These are phyloP conservation scores for Dicranocentrus wangi DNA, from an alignment of 2,888 invertebrate genomes.

Conservation along the genomic window DNA sequence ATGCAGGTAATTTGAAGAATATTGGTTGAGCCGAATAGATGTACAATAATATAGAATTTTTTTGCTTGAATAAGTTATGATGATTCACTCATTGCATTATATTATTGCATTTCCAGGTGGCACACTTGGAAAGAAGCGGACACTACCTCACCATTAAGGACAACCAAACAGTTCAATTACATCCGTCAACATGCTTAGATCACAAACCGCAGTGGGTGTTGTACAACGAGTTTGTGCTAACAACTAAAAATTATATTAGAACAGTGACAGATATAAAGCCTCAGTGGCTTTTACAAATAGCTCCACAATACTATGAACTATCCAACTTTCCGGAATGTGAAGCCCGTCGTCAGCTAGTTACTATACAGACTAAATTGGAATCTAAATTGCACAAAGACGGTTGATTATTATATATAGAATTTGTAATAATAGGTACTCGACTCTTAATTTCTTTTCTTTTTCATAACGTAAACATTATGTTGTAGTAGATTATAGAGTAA, in stretches of 20 bases:
- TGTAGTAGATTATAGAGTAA: too few relatives aligned
- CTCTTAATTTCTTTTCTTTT: too few relatives aligned
- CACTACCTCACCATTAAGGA: slow-evolving; percentile 99
- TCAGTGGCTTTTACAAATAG: slow-evolving; percentile 94
- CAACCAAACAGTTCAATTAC: slow-evolving; percentile 98
- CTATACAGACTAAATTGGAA: slow-evolving; percentile 89
- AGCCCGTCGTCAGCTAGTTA: slow-evolving; percentile 92
- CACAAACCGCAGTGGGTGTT: slow-evolving; percentile 99
- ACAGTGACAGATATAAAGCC: slow-evolving; percentile 99
- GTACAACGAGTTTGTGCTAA: slow-evolving; percentile 99
- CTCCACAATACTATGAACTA: slow-evolving; percentile 98
- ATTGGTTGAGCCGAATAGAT: background rate
- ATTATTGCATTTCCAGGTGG: slow-evolving; percentile 84
- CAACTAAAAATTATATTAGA: slow-evolving; percentile 99
- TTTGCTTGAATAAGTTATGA: too few relatives aligned
- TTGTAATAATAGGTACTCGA: slow-evolving; percentile 12
- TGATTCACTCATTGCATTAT: too few relatives aligned
- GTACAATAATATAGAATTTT: background rate
- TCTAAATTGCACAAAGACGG: slow-evolving; percentile 80
- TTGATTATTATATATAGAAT: background rate
- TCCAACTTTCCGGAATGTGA: slow-evolving; percentile 98
- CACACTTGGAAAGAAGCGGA: slow-evolving; percentile 97
- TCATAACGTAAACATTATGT: too few relatives aligned
- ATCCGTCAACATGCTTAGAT: slow-evolving; percentile 98
- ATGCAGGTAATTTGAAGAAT: slow-evolving; percentile 87